Percentiles rank a stretch among this genome's conserved stretches.
Conservation (phyloP, 2,113 vertebrate genomes). For the Stercorarius parasiticus region DNA sequence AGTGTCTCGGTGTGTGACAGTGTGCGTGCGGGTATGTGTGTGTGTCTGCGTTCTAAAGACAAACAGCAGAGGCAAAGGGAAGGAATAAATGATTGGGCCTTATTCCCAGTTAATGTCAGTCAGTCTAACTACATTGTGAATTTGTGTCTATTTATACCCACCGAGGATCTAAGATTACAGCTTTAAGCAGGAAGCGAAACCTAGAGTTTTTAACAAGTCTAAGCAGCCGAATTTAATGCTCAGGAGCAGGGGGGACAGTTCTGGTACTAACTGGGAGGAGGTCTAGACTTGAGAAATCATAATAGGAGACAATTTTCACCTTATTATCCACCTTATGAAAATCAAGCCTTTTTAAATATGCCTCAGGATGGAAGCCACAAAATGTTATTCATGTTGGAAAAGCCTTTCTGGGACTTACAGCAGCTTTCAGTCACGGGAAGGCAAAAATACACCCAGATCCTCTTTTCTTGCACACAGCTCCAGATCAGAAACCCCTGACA, state of each 20-base stretch:
- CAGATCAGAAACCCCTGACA: neutral
- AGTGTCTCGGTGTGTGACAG: neutral
- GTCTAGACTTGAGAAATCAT: neutral
- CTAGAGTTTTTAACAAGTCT: neutral
- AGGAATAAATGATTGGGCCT: neutral
- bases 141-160: slow-evolving; percentile 30
- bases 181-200: neutral
- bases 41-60: rapidly evolving
- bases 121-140: neutral
- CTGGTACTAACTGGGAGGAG: neutral
- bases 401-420: neutral
- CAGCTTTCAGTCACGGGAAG: neutral
- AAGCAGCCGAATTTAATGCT: neutral
- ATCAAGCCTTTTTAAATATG: neutral
- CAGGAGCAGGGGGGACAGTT: neutral
- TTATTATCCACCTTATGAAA: slow-evolving; percentile 6
- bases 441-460: neutral
- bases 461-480: neutral
- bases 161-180: neutral
- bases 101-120: neutral
- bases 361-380: neutral
- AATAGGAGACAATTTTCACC: neutral
- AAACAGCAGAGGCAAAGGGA: neutral
- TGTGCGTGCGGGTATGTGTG: rapidly evolving
- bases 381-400: neutral